Evolutionary conservation across 2,888 invertebrate species (phyloP), one percentile per base, ranked within the genome.

Genomic region (Diarsia dahlii): DNA sequence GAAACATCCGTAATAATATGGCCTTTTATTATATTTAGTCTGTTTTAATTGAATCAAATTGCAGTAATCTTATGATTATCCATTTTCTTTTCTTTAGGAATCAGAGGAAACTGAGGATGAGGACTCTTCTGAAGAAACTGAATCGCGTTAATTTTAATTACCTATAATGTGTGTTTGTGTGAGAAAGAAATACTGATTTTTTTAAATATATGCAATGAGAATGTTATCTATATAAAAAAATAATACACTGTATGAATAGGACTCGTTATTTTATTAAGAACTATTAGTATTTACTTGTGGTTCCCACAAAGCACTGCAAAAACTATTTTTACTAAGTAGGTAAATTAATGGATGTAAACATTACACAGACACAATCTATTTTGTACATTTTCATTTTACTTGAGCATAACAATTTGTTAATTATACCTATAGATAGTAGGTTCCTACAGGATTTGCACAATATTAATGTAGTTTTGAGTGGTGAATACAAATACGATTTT

Each of bases 41-140:
- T 48, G 13, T 56, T 62, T 50, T 28, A 48, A 63, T 45, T 12
- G 12, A 46, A 58, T 45, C 5, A 46, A 67, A 54, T 58, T 56
- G 13, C 9, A 46, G 39, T 39, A 6, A 60, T 13, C 13, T n/a
- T 8, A 15, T 54, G 8, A 8, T 79, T 58, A 77, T 28, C 5
- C 5, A 34, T 46, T 48, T 39, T 48, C 79, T 82, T 79, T 84
- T 76, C 89, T 88, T 3, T 87, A 96, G 96, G 95, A 93, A 65
- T 93, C 95, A 2, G 95, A 95, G 67, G 93, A 92, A 70, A 92
- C 94, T 56, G 95, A 92, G 60, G 95, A 94, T 54, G 90, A 92
- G 62, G 93, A 93, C 18, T 91, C 94, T 23, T 93, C 96, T 10
- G 95, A 95, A 81, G 95, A 95, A 74, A 93, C 94, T 2, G 96